Percentiles rank a stretch among this genome's conserved stretches.
Evolutionary conservation across 1,140 invertebrate genomes (phyloP).

Genomic region (Dendrolimus kikuchii): DNA sequence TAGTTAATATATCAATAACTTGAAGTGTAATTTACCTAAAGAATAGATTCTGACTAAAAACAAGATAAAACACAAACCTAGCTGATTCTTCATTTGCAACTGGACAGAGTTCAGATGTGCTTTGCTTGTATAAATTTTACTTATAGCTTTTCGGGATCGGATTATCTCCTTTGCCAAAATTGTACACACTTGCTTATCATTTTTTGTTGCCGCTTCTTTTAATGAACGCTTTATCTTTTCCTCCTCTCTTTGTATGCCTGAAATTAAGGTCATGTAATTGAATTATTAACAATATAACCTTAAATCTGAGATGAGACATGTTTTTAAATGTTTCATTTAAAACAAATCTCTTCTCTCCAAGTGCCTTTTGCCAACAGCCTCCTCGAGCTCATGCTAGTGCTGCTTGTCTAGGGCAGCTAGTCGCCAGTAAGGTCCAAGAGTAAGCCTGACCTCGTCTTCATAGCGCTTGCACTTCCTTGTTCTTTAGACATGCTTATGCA

Average conservation of each 20-base stretch:
- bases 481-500: too few relatives aligned
- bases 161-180: slow-evolving; percentile 97
- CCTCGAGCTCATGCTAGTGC: too few relatives aligned
- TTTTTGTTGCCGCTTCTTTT: slow-evolving; percentile 97
- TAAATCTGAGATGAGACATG: not conserved
- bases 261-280: slow-evolving; percentile 5
- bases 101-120: slow-evolving; percentile 98
- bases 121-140: slow-evolving; percentile 94
- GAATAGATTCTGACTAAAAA: not conserved
- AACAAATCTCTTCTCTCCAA: too few relatives aligned
- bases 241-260: slow-evolving; percentile 96
- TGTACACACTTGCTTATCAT: slow-evolving; percentile 94
- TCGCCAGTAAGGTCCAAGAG: too few relatives aligned
- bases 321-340: not conserved
- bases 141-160: slow-evolving; percentile 89
- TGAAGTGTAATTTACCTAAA: too few relatives aligned
- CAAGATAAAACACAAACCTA: slow-evolving; percentile 74
- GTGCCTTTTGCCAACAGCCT: too few relatives aligned
- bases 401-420: too few relatives aligned
- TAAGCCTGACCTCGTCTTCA: too few relatives aligned
- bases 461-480: too few relatives aligned
- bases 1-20: too few relatives aligned
- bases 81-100: slow-evolving; percentile 98
- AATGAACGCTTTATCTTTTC: slow-evolving; percentile 95
- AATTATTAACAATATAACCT: not conserved